Evolutionary conservation across 2,797 vertebrate species (phyloP), one percentile per base, ranked within the genome.

Genomic region (Triplophysa yarkandensis): DNA sequence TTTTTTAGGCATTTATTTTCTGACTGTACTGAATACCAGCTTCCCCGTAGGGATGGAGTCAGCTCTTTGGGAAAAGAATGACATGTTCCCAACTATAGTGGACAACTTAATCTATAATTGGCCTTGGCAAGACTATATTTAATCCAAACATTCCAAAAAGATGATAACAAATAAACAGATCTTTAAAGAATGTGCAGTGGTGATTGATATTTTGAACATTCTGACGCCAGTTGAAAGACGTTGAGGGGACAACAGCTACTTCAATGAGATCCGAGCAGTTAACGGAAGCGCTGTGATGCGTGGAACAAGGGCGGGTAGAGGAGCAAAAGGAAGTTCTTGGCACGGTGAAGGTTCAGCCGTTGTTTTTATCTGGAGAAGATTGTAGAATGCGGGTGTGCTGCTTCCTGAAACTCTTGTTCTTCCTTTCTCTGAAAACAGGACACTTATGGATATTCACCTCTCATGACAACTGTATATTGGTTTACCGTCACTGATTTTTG

Each of bases 101-200:
- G 75, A 71, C 76, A 6, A 76, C 50, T 73, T 74, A 52, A 77
- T 36, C 27, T 28, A 46, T 5, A 75, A 55, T 17, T 62, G 48
- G 50, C 27, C 2, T 46, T 67, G 61, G 39, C 30, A n/a, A 62
- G 39, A 28, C 57, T 39, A 46, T 30, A 66, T 78, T 76, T 69
- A 85, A 89, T 90, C 84, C 85, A 85, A 87, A 80, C 85, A 86
- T 90, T 90, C 84, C 84, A 84, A 77, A 44, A 84, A 81, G 81
- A 88, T 85, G 79, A 89, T 83, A 87, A 90, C 82, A 87, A 83
- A 69, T 41, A 61, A 81, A 67, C 66, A 65, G 48, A 72, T 75
- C 82, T 75, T 41, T 72, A 75, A 72, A 68, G 79, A 81, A 85
- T 82, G 74, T 81, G 77, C 10, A 25, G 52, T 14, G 2, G 80